Evolutionary conservation across 2,888 invertebrate species (phyloP).

Genomic region (Leptura quadrifasciata): DNA sequence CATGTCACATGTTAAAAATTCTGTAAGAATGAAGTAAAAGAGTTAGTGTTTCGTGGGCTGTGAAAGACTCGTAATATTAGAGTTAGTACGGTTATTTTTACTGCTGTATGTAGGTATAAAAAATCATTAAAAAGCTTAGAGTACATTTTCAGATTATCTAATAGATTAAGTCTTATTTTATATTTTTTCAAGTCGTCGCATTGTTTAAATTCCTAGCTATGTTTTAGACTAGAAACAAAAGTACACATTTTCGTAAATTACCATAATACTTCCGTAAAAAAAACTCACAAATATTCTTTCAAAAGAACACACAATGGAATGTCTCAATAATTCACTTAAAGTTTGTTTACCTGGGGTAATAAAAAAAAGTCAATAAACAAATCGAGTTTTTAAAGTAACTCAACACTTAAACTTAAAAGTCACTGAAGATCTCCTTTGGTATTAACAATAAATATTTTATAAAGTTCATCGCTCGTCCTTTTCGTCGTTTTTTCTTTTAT

Average conservation of each 20-base stretch:
- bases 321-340: constrained; percentile 40
- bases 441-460: constrained; percentile 32
- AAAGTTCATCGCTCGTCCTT: constrained; percentile 33
- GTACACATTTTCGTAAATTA: constrained; percentile 28
- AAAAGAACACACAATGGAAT: constrained; percentile 43
- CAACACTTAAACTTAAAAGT: constrained; percentile 44
- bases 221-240: constrained; percentile 39
- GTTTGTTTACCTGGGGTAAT: not conserved
- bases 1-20: constrained; percentile 10
- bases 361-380: constrained; percentile 18
- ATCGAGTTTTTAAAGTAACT: constrained; percentile 19
- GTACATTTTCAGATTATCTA: constrained; percentile 30
- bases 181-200: constrained; percentile 18
- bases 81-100: constrained; percentile 35
- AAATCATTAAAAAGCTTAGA: constrained; percentile 34
- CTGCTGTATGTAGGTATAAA: constrained; percentile 18
- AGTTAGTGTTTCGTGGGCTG: constrained; percentile 4
- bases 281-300: constrained; percentile 32
- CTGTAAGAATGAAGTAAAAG: not conserved
- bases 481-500: constrained; percentile 52
- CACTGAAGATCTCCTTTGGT: constrained; percentile 58
- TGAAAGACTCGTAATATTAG: constrained; percentile 25
- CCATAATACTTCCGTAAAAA: constrained; percentile 38
- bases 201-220: constrained; percentile 27
- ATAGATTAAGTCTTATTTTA: constrained; percentile 38